phyloP scores from a whole-genome alignment of 2,888 invertebrate species.

The Harpagoxenus sublaevis region DNA sequence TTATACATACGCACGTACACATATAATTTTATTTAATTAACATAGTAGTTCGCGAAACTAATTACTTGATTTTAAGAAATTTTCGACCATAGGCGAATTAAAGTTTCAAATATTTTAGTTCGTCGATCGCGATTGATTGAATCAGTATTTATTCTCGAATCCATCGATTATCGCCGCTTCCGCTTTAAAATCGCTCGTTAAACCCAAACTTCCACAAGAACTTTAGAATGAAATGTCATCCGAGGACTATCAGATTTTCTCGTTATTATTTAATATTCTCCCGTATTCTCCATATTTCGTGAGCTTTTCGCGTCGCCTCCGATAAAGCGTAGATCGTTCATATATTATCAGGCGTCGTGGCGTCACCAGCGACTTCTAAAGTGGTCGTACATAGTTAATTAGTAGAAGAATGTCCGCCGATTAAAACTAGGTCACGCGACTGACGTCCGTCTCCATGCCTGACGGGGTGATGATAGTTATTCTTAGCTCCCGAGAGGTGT shows the following conservation, averaged over 20 bases:
- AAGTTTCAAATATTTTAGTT: not conserved
- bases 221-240: not conserved
- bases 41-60: not conserved
- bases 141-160: not conserved
- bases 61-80: not conserved
- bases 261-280: constrained; percentile 37
- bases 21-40: not conserved
- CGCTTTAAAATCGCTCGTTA: constrained; percentile 32
- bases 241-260: constrained; percentile 29
- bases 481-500: constrained; percentile 66
- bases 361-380: constrained; percentile 59
- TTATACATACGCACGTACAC: too few species aligned
- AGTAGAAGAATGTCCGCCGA: constrained; percentile 74
- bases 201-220: not conserved
- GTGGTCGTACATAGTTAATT: constrained; percentile 75
- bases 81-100: not conserved
- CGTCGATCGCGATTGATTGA: not conserved
- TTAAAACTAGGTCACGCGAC: constrained; percentile 78
- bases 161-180: not conserved
- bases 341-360: constrained; percentile 49
- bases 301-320: constrained; percentile 35
- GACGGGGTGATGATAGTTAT: constrained; percentile 73
- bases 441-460: constrained; percentile 73
- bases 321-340: constrained; percentile 23
- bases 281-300: not conserved